phyloP scores from a whole-genome alignment of 2,113 vertebrate genomes.

The Aramus guarauna region DNA sequence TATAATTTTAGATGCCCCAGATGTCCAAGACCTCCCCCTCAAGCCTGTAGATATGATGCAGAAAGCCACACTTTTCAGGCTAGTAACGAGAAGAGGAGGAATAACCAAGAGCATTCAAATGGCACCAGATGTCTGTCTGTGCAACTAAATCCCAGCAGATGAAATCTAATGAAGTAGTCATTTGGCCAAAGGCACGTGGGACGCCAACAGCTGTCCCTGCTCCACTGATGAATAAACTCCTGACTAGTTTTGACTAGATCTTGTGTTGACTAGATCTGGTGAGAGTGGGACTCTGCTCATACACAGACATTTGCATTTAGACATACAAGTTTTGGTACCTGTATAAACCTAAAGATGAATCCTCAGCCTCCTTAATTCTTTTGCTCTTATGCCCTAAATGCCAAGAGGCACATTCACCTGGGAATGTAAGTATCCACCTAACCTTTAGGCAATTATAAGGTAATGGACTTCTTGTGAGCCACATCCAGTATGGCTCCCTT shows the following conservation, averaged over 20 bases:
- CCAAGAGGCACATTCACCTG: neutral
- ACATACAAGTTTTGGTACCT: neutral
- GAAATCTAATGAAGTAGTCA: slow-evolving; percentile 34
- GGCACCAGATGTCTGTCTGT: slow-evolving; percentile 42
- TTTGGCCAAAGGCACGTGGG: neutral
- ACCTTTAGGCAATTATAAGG: neutral
- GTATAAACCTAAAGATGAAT: neutral
- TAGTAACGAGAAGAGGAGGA: neutral
- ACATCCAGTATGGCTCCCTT: neutral
- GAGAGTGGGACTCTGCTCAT: neutral
- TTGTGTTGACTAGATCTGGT: neutral
- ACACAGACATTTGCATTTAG: neutral
- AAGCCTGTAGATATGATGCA: neutral
- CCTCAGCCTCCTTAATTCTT: neutral
- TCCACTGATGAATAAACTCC: neutral
- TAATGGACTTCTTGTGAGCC: neutral
- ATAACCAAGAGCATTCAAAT: slow-evolving; percentile 3
- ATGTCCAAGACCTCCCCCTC: neutral
- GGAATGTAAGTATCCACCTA: neutral
- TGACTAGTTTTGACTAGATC: neutral
- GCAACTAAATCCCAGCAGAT: slow-evolving; percentile 7
- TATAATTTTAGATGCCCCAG: neutral
- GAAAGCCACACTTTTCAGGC: neutral
- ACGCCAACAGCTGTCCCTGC: neutral
- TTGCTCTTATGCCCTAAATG: neutral